Evolutionary conservation across 2,113 vertebrate species (phyloP).

Genomic region (Notechis scutatus): DNA sequence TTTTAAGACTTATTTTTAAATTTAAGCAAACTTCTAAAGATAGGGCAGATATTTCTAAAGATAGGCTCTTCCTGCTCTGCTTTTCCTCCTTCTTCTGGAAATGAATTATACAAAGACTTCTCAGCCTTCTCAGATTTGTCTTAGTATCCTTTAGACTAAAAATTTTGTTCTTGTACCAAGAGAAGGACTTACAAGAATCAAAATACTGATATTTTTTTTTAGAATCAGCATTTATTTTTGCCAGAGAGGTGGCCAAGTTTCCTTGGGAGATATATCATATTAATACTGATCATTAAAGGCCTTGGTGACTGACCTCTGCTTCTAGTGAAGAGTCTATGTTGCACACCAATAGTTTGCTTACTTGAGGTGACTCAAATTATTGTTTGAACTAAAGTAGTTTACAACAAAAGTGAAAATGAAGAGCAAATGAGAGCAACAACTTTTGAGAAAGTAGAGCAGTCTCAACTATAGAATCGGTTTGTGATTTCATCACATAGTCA

Average conservation of each 20-base stretch:
- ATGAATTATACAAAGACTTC: constrained; percentile 45
- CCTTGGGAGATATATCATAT: constrained; percentile 43
- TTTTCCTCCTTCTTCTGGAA: constrained; percentile 52
- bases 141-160: constrained; percentile 57
- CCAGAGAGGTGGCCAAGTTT: constrained; percentile 51
- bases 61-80: background rate
- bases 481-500: constrained; percentile 33
- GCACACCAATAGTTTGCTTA: constrained; percentile 31
- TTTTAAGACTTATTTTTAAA: background rate
- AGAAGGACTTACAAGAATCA: constrained; percentile 46
- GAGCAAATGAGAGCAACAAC: background rate
- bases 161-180: constrained; percentile 57
- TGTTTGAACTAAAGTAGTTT: constrained; percentile 32
- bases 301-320: constrained; percentile 31
- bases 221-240: constrained; percentile 55
- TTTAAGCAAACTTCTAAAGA: background rate
- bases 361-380: constrained; percentile 32
- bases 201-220: constrained; percentile 57
- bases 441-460: constrained; percentile 29
- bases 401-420: constrained; percentile 42
- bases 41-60: background rate
- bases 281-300: constrained; percentile 18
- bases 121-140: constrained; percentile 54
- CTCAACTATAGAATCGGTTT: constrained; percentile 33
- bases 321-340: constrained; percentile 33